These are phyloP conservation scores for Agraylea sexmaculata DNA, from an alignment of 1,140 invertebrate species.

Conservation along the genomic window DNA sequence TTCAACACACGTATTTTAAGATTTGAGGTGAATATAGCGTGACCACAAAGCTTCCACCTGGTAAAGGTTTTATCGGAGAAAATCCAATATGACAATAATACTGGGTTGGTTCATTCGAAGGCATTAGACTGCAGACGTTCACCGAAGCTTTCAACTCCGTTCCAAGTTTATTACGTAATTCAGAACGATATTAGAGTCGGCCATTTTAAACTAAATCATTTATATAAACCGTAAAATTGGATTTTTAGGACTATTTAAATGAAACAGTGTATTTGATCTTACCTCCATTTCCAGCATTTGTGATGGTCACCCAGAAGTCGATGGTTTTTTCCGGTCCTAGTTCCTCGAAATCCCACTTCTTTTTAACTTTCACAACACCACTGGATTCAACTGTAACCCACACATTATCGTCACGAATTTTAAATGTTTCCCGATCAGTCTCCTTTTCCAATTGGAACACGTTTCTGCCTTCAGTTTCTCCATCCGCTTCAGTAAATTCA, in stretches of 20 bases:
- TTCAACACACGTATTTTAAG: too few relatives aligned
- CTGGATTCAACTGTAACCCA: slow-evolving; percentile 88
- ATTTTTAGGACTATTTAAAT: slow-evolving; percentile 13
- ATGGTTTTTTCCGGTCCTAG: slow-evolving; percentile 91
- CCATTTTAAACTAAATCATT: slow-evolving; percentile 25
- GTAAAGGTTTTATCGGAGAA: too few relatives aligned
- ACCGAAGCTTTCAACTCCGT: too few relatives aligned
- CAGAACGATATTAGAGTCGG: slow-evolving; percentile 11
- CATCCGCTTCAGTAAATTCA: slow-evolving; percentile 84
- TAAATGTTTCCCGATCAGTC: slow-evolving; percentile 83
- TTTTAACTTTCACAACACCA: slow-evolving; percentile 83
- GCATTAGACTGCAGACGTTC: too few relatives aligned
- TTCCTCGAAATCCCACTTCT: slow-evolving; percentile 95
- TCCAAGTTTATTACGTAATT: slow-evolving; percentile 6
- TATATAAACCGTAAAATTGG: slow-evolving; percentile 19
- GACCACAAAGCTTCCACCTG: too few relatives aligned
- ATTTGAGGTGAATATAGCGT: too few relatives aligned
- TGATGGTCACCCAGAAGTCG: slow-evolving; percentile 92
- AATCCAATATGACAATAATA: too few relatives aligned
- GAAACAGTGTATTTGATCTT: too few relatives aligned
- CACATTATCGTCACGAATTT: slow-evolving; percentile 83
- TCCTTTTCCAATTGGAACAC: slow-evolving; percentile 87
- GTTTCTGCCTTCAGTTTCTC: slow-evolving; percentile 72
- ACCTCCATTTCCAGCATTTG: slow-evolving; percentile 76
- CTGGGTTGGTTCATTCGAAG: too few relatives aligned